These are phyloP conservation scores for Varanus salvator DNA, from an alignment of 2,113 vertebrate species.

Conservation along the genomic window DNA sequence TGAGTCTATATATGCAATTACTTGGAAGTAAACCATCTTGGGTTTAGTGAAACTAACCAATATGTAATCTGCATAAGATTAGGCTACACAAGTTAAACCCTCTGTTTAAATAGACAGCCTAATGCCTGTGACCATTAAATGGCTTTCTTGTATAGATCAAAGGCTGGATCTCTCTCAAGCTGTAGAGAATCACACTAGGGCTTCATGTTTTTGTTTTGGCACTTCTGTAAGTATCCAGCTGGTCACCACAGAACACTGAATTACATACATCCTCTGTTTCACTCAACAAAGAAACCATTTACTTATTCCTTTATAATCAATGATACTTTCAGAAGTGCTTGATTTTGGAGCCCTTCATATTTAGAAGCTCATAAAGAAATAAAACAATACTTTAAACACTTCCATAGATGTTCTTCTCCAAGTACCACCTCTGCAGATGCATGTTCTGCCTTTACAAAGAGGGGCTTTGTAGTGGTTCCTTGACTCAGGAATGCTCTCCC, in stretches of 20 bases:
- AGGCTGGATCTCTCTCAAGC: not conserved
- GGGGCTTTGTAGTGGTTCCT: too few relatives aligned
- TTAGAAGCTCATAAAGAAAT: too few relatives aligned
- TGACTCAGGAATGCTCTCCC: too few relatives aligned
- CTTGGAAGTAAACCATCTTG: not conserved
- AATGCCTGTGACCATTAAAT: not conserved
- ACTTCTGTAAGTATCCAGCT: not conserved
- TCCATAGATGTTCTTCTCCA: too few relatives aligned
- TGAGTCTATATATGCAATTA: not conserved
- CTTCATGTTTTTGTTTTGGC: not conserved
- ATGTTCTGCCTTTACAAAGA: too few relatives aligned
- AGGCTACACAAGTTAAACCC: not conserved
- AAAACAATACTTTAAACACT: too few relatives aligned
- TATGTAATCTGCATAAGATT: not conserved
- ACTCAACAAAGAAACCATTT: not conserved
- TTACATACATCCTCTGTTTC: not conserved
- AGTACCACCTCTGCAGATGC: too few relatives aligned
- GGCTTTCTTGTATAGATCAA: not conserved
- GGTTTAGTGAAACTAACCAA: too few relatives aligned
- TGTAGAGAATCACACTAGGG: too few relatives aligned
- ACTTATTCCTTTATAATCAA: too few relatives aligned
- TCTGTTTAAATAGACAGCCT: not conserved
- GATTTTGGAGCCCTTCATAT: too few relatives aligned
- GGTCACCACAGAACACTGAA: not conserved
- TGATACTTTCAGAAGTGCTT: too few relatives aligned